phyloP scores from a whole-genome alignment of 2,888 invertebrate species.

The Mamestra brassicae region DNA sequence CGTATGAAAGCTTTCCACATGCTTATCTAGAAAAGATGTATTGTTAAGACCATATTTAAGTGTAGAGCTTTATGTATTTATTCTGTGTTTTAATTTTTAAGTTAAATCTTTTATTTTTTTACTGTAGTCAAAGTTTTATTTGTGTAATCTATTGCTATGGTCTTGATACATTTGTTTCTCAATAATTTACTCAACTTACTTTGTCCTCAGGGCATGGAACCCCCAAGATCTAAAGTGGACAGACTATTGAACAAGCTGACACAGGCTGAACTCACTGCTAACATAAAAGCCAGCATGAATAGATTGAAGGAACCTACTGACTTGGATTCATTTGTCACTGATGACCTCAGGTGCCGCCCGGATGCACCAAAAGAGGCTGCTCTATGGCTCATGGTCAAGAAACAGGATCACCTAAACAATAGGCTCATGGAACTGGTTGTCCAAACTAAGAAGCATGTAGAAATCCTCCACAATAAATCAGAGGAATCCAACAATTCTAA shows the following conservation, averaged over 20 bases:
- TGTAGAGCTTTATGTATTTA: constrained; percentile 8
- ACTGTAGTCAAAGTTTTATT: not conserved
- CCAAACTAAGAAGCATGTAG: constrained; percentile 82
- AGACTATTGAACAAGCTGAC: constrained; percentile 76
- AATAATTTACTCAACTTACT: not conserved
- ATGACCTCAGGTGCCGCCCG: constrained; percentile 77
- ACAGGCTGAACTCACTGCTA: constrained; percentile 79
- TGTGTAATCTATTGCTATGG: no score
- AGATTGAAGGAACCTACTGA: constrained; percentile 79
- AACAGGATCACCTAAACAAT: constrained; percentile 83
- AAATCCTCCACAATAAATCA: constrained; percentile 78
- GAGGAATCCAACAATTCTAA: constrained; percentile 75
- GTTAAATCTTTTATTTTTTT: not conserved
- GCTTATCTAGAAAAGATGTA: not conserved
- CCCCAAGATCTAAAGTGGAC: constrained; percentile 73
- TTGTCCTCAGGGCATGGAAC: constrained; percentile 40
- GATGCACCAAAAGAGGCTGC: constrained; percentile 80
- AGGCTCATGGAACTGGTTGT: constrained; percentile 78
- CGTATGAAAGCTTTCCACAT: not conserved
- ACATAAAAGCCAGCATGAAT: constrained; percentile 77
- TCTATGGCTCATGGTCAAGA: constrained; percentile 84
- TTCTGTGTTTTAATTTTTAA: constrained; percentile 1
- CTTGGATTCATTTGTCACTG: constrained; percentile 77
- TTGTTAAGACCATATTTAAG: not conserved
- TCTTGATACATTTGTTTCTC: no score